Conservation (phyloP, 2,888 invertebrate species). For the Boloria selene region DNA sequence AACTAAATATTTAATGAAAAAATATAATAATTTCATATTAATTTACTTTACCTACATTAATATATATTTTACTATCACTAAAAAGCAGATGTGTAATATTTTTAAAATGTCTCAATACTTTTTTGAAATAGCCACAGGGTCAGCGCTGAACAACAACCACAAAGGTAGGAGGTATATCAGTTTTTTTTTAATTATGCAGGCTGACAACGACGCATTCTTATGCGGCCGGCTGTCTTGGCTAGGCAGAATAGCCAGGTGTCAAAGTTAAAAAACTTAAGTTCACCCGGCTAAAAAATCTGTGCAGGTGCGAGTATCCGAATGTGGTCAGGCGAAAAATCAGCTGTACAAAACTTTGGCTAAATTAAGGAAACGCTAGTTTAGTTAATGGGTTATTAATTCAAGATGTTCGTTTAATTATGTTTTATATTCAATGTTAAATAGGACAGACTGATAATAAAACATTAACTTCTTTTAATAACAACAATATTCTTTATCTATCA, state of each 20-base stretch:
- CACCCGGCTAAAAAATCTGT: constrained; percentile 74
- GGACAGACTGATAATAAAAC: no score
- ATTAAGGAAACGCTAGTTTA: constrained; percentile 48
- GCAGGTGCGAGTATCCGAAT: constrained; percentile 65
- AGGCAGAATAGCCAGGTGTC: constrained; percentile 73
- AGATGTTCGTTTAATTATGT: constrained; percentile 12
- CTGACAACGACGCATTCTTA: constrained; percentile 48
- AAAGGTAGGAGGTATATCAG: constrained; percentile 47
- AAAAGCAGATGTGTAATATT: constrained; percentile 44
- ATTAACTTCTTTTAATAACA: no score
- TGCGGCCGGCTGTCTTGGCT: constrained; percentile 58
- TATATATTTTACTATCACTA: constrained; percentile 6
- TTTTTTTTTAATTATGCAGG: constrained; percentile 50
- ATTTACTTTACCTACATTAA: constrained; percentile 3
- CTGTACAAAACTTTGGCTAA: constrained; percentile 60
- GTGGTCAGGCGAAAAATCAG: constrained; percentile 74
- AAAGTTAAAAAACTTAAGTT: constrained; percentile 63
- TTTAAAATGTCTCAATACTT: constrained; percentile 45
- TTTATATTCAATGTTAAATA: constrained; percentile 1
- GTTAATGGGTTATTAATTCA: constrained; percentile 12
- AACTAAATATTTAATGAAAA: not conserved
- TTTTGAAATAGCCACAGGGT: constrained; percentile 48
- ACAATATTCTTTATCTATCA: no score
- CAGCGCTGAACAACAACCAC: constrained; percentile 45
- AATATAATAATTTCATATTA: not conserved